Conservation (phyloP, 2,113 vertebrate species). For the Reinhardtius hippoglossoides region DNA sequence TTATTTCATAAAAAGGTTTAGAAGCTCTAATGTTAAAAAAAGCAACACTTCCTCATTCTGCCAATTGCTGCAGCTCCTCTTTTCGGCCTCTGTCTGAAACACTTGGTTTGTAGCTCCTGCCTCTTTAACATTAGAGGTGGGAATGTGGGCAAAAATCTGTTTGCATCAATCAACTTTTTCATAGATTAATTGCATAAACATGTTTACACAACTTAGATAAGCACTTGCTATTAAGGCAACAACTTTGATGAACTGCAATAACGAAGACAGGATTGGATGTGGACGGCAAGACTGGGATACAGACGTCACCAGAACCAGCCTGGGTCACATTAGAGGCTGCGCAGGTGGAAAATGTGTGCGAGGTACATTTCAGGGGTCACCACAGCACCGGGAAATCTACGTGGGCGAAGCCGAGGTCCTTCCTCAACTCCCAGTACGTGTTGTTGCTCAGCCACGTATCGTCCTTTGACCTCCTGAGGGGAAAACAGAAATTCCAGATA, state of each 20-base stretch:
- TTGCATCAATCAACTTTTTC: constrained; percentile 72
- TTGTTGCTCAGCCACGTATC: constrained; percentile 95
- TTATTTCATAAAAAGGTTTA: too few relatives aligned
- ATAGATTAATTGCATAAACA: constrained; percentile 73
- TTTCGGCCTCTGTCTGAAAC: not conserved
- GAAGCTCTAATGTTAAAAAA: too few relatives aligned
- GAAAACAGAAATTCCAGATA: not conserved
- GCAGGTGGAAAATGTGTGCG: constrained; percentile 16
- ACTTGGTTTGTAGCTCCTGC: not conserved
- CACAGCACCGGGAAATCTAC: constrained; percentile 90
- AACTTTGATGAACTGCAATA: constrained; percentile 59
- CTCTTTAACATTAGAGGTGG: constrained; percentile 20
- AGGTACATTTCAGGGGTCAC: constrained; percentile 80
- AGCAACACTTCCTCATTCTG: too few relatives aligned
- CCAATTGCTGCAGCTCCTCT: too few relatives aligned
- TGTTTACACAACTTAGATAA: constrained; percentile 68
- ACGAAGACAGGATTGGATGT: constrained; percentile 44
- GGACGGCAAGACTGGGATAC: constrained; percentile 26
- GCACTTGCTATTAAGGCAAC: constrained; percentile 82
- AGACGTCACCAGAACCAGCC: constrained; percentile 54
- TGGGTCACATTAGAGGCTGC: constrained; percentile 64
- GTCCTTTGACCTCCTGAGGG: constrained; percentile 87
- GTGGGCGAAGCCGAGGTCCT: constrained; percentile 89
- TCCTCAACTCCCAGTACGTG: constrained; percentile 93
- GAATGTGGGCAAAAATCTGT: constrained; percentile 51